Evolutionary conservation across 2,113 vertebrate genomes (phyloP).

Genomic region (Monopterus albus): DNA sequence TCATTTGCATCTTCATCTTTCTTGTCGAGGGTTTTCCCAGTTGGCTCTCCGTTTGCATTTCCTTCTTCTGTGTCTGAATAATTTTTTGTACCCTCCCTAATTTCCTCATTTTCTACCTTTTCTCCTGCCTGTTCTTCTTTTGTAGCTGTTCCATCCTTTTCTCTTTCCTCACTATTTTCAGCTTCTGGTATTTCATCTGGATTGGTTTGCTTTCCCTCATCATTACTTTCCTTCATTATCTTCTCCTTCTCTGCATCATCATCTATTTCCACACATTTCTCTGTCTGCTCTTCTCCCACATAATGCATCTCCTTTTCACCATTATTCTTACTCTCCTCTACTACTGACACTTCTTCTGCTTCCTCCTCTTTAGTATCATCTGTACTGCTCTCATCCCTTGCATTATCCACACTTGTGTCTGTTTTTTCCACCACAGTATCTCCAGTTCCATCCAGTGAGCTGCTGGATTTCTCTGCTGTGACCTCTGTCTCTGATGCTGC

Average conservation of each 20-base stretch:
- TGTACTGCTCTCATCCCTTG: background rate
- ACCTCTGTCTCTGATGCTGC: conserved; percentile 39
- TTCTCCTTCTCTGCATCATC: conserved; percentile 18
- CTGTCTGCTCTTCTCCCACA: conserved; percentile 26
- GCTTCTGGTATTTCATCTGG: conserved; percentile 10
- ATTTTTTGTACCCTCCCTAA: conserved; percentile 3
- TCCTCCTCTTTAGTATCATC: conserved; percentile 19
- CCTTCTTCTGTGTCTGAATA: conserved; percentile 8
- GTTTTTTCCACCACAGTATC: conserved; percentile 30
- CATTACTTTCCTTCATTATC: background rate
- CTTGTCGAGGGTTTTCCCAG: background rate
- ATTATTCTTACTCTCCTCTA: background rate
- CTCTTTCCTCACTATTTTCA: background rate
- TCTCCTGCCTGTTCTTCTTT: conserved; percentile 19
- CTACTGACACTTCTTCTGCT: background rate
- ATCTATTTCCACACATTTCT: background rate
- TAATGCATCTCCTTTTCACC: background rate
- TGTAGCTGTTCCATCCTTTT: background rate
- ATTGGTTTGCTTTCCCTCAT: conserved; percentile 32
- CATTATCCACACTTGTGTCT: background rate
- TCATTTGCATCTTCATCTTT: conserved; percentile 6
- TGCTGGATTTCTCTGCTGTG: background rate
- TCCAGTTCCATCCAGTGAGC: conserved; percentile 17
- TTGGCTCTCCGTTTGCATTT: conserved; percentile 21
- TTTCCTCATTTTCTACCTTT: conserved; percentile 4